Evolutionary conservation across 2,888 invertebrate genomes (phyloP).

Genomic region (Drosophila macrospina): DNA sequence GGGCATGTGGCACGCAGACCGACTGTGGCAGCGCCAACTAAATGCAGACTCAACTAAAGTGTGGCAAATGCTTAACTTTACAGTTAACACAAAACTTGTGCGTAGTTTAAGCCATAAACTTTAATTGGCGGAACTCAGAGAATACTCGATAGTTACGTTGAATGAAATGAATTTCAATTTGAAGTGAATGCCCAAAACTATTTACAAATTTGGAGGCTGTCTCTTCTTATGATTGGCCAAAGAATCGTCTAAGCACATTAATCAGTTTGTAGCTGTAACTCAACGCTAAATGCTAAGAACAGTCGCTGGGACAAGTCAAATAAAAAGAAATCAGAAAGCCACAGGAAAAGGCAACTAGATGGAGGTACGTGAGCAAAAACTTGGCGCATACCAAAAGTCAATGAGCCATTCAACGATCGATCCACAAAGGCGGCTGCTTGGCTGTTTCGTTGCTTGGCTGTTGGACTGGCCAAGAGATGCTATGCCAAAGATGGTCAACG

Average conservation of each 20-base stretch:
- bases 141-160: constrained; percentile 27
- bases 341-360: constrained; percentile 4
- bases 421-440: constrained; percentile 44
- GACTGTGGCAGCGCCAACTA: constrained; percentile 6
- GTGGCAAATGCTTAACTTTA: constrained; percentile 41
- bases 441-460: not conserved
- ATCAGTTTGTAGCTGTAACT: constrained; percentile 71
- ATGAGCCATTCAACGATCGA: constrained; percentile 79
- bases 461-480: constrained; percentile 19
- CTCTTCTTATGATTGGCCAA: constrained; percentile 58
- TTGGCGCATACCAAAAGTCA: constrained; percentile 80
- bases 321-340: constrained; percentile 1
- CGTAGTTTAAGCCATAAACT: not conserved
- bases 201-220: constrained; percentile 71
- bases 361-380: constrained; percentile 37
- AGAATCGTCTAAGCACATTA: constrained; percentile 67
- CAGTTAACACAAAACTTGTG: not conserved
- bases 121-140: constrained; percentile 13
- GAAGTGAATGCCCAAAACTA: constrained; percentile 69
- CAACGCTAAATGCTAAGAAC: constrained; percentile 66
- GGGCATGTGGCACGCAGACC: constrained; percentile 31
- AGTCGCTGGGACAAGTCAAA: constrained; percentile 14
- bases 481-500: constrained; percentile 68
- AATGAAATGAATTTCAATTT: constrained; percentile 13
- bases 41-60: constrained; percentile 37